phyloP scores from a whole-genome alignment of 2,797 vertebrate species.

The Discoglossus pictus region DNA sequence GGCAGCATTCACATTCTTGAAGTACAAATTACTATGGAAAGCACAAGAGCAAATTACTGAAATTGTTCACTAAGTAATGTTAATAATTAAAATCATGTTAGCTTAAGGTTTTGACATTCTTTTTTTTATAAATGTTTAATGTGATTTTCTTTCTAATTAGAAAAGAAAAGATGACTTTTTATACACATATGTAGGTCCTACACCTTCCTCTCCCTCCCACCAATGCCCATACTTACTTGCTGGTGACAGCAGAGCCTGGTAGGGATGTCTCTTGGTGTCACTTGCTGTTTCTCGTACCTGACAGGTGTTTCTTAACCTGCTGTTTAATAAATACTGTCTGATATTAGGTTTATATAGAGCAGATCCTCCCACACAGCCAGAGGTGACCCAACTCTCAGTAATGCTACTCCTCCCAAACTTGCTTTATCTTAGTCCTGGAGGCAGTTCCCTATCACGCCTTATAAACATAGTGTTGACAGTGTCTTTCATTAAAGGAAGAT shows the following conservation, averaged over 20 bases:
- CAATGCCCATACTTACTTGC: conserved; percentile 17
- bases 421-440: not conserved
- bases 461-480: not conserved
- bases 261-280: not conserved
- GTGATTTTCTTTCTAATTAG: no score
- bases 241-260: not conserved
- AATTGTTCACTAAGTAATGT: no score
- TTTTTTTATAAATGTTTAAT: no score
- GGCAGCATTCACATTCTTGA: no score
- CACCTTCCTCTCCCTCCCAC: no score
- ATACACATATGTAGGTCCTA: no score
- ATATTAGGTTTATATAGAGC: conserved; percentile 16
- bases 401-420: conserved; percentile 28
- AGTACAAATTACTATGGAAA: no score
- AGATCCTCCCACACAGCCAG: conserved; percentile 32
- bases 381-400: conserved; percentile 9
- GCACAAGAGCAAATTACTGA: no score
- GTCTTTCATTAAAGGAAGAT: not conserved
- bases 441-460: conserved; percentile 5
- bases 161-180: no score
- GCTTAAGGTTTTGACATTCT: no score
- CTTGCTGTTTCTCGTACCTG: not conserved
- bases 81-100: no score
- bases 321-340: not conserved
- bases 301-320: not conserved